phyloP scores from a whole-genome alignment of 2,113 vertebrate species.

The Chamaetylas fuelleborni region DNA sequence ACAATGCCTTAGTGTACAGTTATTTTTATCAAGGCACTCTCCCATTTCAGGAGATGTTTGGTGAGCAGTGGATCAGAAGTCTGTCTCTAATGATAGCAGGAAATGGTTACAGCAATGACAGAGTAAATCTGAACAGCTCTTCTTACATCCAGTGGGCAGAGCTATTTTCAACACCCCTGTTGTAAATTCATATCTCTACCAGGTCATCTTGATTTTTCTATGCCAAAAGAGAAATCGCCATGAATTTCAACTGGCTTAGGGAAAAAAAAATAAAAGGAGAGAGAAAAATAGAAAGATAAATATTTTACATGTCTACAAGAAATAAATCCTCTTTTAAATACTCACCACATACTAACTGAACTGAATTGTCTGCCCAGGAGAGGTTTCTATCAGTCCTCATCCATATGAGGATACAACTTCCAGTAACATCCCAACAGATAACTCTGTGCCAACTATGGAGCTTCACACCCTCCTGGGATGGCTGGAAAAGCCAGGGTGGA shows the following conservation, averaged over 20 bases:
- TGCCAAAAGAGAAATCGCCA: neutral
- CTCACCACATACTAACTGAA: neutral
- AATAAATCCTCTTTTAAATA: neutral
- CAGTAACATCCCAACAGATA: neutral
- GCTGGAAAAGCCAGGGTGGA: neutral
- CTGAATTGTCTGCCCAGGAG: neutral
- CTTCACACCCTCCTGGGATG: accelerated
- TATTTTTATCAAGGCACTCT: neutral
- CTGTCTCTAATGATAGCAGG: neutral
- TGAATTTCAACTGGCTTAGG: neutral
- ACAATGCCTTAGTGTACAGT: neutral
- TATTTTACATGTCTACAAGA: neutral
- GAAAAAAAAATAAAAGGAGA: neutral
- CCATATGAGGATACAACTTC: neutral
- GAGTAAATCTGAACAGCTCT: neutral
- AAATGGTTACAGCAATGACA: neutral
- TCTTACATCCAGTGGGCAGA: neutral
- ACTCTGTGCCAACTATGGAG: neutral
- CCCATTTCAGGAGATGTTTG: neutral
- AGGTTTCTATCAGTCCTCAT: neutral
- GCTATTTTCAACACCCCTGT: neutral
- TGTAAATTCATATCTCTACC: neutral
- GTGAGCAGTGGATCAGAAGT: neutral
- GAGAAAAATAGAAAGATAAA: neutral
- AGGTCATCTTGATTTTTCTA: neutral